These are phyloP conservation scores for Thermophis baileyi DNA, from an alignment of 2,113 vertebrate species.

Conservation along the genomic window DNA sequence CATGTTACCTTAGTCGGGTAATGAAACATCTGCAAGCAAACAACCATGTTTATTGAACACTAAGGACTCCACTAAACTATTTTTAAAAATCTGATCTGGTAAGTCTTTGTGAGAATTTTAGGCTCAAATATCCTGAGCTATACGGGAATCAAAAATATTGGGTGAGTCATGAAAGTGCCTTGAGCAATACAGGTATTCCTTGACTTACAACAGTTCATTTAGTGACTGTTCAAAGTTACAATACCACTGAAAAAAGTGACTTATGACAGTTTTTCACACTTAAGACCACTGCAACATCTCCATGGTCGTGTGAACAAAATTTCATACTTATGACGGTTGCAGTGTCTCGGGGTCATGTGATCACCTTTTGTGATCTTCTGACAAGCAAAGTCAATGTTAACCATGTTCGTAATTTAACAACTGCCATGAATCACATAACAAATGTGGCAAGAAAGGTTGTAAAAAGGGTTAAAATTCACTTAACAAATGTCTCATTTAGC, in stretches of 20 bases:
- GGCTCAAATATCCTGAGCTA: background rate
- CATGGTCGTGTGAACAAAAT: background rate
- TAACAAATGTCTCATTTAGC: background rate
- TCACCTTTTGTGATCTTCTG: background rate
- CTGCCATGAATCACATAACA: background rate
- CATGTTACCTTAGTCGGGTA: background rate
- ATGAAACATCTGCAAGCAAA: background rate
- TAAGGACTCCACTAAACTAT: background rate
- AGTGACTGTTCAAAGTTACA: background rate
- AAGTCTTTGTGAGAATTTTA: background rate
- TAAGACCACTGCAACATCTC: background rate
- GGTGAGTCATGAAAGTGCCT: background rate
- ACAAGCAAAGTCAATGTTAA: background rate
- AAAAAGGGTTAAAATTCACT: background rate
- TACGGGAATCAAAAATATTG: background rate
- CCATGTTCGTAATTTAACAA: background rate
- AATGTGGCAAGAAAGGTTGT: too few species aligned
- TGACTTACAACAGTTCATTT: background rate
- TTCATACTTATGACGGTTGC: background rate
- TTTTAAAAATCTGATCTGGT: background rate
- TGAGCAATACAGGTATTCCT: background rate
- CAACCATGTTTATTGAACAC: background rate
- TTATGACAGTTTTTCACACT: background rate
- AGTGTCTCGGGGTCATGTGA: background rate
- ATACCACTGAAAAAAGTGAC: background rate